Evolutionary conservation across 2,888 invertebrate genomes (phyloP), one percentile per base, ranked within the genome.

Genomic region (Pheosia tremula): DNA sequence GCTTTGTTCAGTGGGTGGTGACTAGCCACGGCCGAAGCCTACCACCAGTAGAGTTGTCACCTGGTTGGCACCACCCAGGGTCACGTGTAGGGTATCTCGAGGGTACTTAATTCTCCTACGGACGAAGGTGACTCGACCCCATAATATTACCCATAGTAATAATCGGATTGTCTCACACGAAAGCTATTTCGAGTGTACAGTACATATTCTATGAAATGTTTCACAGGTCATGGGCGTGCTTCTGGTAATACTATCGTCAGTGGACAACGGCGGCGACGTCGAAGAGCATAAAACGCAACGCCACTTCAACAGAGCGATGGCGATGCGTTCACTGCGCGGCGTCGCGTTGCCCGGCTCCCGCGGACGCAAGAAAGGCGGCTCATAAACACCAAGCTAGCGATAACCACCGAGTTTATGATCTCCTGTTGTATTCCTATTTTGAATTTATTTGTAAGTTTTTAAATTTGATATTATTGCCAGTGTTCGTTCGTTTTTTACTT

Each of bases 261-360:
- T 96, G 63, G 97, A 97, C 80, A 88, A 72, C 78, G 88, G 86
- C 59, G 77, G 81, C 68, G 95, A 94, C 55, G 88, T 82, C 11
- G 94, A 91, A 63, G 95, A 95, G 69, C 94, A 95, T 77, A 96
- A 96, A 84, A 95, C 96, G 6, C 97, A 97, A 77, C 95, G 97
- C 45, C 97, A 98, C 84, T 98, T 98, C 89, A 98, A 97, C 90
- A 95, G 97, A 75, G 97, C 97, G 11, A 97, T 98, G 96, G 97
- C 98, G 13, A 97, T 98, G 97, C 95, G 97, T 11, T 97, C 97
- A 58, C 93, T 98, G 54, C 94, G 96, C 56, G 95, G 95, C 55
- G 93, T 94, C 56, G 76, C 92, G 37, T 76, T 94, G 8, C 82
- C 89, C 5, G 87, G 86, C 59, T 72, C 89, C 5, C 81, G 92